Evolutionary conservation across 2,113 vertebrate species (phyloP).

Genomic region (Neogale vison): DNA sequence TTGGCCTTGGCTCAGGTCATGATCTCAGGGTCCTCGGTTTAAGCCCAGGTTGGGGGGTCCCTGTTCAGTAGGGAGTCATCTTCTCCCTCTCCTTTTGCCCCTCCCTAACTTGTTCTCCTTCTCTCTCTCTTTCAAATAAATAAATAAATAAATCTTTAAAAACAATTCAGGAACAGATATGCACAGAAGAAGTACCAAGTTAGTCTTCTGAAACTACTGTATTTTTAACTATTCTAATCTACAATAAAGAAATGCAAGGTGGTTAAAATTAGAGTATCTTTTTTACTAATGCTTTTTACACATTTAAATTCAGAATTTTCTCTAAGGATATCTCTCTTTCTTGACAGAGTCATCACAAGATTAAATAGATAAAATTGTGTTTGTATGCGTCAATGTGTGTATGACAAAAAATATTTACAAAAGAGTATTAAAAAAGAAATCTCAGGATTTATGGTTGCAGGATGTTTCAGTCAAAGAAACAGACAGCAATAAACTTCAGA

Average conservation of each 20-base stretch:
- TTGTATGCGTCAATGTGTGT: not conserved
- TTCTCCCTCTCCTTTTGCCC: not conserved
- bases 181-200: not conserved
- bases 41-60: not conserved
- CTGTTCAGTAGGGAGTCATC: not conserved
- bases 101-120: not conserved
- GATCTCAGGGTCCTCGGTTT: not conserved
- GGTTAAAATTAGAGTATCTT: not conserved
- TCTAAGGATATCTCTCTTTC: not conserved
- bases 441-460: not conserved
- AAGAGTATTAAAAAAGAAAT: not conserved
- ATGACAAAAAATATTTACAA: not conserved
- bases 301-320: not conserved
- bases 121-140: not conserved
- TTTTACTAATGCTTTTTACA: not conserved
- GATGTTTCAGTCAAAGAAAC: not conserved
- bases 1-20: not conserved
- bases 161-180: not conserved
- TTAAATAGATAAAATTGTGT: not conserved
- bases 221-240: not conserved
- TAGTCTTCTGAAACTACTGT: not conserved
- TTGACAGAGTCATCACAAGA: not conserved
- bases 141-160: not conserved
- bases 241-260: not conserved
- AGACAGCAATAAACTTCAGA: not conserved